Conservation (phyloP, 2,113 vertebrate species). For the Suncus etruscus region DNA sequence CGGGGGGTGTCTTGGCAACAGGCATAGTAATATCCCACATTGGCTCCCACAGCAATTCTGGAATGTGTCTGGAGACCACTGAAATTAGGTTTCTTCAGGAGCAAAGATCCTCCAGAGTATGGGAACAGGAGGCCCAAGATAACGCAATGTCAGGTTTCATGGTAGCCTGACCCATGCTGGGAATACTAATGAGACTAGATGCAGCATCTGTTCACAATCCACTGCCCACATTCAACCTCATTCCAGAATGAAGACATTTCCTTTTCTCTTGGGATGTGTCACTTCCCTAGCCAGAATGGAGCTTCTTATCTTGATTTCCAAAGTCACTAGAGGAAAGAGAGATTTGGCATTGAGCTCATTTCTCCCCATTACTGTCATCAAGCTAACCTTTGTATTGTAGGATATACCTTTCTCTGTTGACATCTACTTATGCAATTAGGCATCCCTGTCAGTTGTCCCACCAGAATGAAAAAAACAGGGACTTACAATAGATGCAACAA, state of each 20-base stretch:
- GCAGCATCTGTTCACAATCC: neutral
- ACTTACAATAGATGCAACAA: neutral
- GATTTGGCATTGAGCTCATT: neutral
- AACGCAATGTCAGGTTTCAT: neutral
- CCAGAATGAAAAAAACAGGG: neutral
- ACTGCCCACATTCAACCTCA: neutral
- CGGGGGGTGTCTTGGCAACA: neutral
- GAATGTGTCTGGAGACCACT: neutral
- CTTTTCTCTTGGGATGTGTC: constrained; percentile 1
- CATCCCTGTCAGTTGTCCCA: neutral
- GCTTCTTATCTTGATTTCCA: constrained; percentile 29
- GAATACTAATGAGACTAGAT: neutral
- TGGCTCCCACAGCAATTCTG: neutral
- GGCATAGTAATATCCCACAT: neutral
- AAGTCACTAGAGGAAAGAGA: neutral
- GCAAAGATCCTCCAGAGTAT: neutral
- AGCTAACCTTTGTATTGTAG: neutral
- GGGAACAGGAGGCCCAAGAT: neutral
- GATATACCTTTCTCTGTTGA: neutral
- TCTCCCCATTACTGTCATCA: neutral
- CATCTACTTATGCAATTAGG: neutral
- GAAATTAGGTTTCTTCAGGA: neutral
- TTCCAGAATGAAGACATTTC: neutral
- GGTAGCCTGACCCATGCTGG: neutral
- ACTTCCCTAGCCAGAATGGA: neutral